Evolutionary conservation across 2,888 invertebrate genomes (phyloP), one percentile per base, ranked within the genome.

Genomic region (Drosophila austrosaltans): DNA sequence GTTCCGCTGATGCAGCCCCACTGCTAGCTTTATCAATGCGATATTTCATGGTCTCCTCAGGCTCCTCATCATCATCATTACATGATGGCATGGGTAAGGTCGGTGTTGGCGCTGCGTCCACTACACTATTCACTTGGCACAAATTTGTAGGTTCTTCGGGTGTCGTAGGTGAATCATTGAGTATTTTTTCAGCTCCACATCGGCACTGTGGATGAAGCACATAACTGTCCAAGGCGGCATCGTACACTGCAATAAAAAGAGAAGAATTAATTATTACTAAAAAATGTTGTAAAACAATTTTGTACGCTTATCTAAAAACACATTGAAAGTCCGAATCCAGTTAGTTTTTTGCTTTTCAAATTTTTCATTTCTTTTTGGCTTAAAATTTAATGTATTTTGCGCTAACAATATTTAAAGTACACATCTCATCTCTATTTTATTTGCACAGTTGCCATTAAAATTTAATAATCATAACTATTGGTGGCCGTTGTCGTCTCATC

Each of bases 401-500:
- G 72, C 82, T 88, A 83, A 62, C 69, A 86, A 74, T 83, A 83
- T 77, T 78, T 83, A 88, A 83, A 83, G 88, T 83, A 83, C 83
- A 83, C 75, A 82, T 77, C 60, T 78, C 78, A 64, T 72, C 48
- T 32, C 64, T n/a, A 61, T 75, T 10, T n/a, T 25, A 60, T 73
- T 63, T 56, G 53, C 60, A 53, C 40, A 48, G 44, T 63, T 63
- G 40, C 53, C 62, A 48, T 58, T 63, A 20, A 20, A 54, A 6
- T n/a, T 73, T 75, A 91, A 70, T 91, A 91, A 69, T 90, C 91
- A 69, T 91, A 91, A 66, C 82, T 90, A 30, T 86, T 85, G 16
- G 87, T 89, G 10, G 90, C 77, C 44, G 85, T 87, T 61, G 88
- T 89, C 58, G 85, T 75, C 66, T 90, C 90, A 56, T 90, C 91